Conservation (phyloP, 1,140 invertebrate species). For the Planococcus citri region DNA sequence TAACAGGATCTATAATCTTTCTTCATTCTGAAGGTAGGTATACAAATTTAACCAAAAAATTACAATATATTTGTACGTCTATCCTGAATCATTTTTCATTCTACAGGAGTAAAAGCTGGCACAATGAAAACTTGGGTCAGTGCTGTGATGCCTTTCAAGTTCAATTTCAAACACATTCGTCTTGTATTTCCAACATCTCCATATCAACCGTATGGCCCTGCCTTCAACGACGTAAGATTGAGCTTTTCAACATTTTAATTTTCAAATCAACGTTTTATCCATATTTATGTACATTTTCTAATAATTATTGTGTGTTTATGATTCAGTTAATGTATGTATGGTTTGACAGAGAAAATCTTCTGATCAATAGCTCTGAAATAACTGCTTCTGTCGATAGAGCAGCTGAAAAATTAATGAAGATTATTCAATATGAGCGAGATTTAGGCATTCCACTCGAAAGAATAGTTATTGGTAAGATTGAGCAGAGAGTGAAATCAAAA, state of each 20-base stretch:
- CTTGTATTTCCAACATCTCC: not conserved
- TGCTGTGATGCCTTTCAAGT: not conserved
- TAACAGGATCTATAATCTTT: conserved; percentile 43
- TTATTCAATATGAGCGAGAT: conserved; percentile 50
- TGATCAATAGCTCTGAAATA: conserved; percentile 44
- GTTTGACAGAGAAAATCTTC: conserved; percentile 51
- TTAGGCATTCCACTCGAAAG: conserved; percentile 46
- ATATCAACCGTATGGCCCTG: conserved; percentile 43
- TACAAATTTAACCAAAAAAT: not conserved
- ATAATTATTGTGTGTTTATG: not conserved
- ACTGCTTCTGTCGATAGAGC: conserved; percentile 43
- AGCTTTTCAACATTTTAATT: not conserved
- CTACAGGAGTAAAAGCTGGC: conserved; percentile 29
- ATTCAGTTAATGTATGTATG: conserved; percentile 47
- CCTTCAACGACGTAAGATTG: conserved; percentile 37
- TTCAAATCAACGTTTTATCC: too few relatives aligned
- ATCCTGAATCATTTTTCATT: too few relatives aligned
- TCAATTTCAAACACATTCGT: not conserved
- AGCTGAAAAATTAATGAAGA: conserved; percentile 40
- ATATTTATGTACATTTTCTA: not conserved
- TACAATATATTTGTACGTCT: too few relatives aligned
- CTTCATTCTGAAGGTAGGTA: conserved; percentile 46
- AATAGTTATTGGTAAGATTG: conserved; percentile 46
- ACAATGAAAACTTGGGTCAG: not conserved
- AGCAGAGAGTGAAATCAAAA: too few relatives aligned